Evolutionary conservation across 1,140 invertebrate species (phyloP).

Genomic region (Protaetia brevitarsis): DNA sequence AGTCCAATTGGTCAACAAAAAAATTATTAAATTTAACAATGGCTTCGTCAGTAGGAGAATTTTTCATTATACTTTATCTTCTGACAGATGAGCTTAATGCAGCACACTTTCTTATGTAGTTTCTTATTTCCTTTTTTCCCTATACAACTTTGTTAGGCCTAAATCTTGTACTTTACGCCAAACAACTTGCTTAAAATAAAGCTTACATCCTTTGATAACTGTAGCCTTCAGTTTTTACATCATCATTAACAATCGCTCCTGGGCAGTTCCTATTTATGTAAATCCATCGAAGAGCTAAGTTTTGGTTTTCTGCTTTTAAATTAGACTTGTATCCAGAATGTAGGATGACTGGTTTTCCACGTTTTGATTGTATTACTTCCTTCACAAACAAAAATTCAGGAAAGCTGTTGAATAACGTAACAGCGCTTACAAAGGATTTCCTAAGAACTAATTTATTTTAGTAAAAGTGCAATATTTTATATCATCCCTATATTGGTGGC

Average conservation of each 20-base stretch:
- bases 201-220: constrained; percentile 5
- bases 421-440: no score
- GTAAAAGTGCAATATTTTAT: no score
- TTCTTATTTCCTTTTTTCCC: constrained; percentile 7
- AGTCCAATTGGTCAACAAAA: neutral
- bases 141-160: constrained; percentile 2
- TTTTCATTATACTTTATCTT: neutral
- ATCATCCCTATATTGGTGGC: no score
- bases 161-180: constrained; percentile 13
- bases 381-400: neutral
- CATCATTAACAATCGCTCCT: neutral
- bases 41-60: neutral
- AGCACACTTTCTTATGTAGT: neutral
- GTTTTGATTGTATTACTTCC: neutral
- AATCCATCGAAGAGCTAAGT: neutral
- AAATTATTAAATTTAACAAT: neutral
- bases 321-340: neutral
- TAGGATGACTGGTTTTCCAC: neutral
- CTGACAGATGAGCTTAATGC: constrained; percentile 10
- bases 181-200: constrained; percentile 9
- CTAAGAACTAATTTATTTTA: no score
- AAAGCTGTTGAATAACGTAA: neutral
- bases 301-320: neutral
- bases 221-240: neutral
- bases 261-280: neutral